Conservation (phyloP, 2,113 vertebrate species). For the Carassius auratus region DNA sequence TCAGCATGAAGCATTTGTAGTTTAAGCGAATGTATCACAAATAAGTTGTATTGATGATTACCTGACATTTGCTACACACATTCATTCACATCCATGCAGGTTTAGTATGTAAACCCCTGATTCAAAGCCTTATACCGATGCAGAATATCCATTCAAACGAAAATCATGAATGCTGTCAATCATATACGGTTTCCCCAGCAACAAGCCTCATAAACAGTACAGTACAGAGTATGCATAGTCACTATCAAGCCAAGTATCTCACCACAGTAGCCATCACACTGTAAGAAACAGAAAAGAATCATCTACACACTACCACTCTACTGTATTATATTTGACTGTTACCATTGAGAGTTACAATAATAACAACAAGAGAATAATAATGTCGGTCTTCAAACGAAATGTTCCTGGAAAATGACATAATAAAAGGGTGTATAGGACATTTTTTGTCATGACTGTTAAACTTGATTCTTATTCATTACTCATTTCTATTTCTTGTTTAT, state of each 20-base stretch:
- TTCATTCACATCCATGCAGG: slow-evolving; percentile 37
- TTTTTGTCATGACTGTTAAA: background rate
- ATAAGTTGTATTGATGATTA: slow-evolving; percentile 3
- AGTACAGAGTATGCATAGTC: slow-evolving; percentile 75
- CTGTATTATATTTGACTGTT: slow-evolving; percentile 59
- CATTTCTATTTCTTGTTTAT: slow-evolving; percentile 58
- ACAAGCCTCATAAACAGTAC: slow-evolving; percentile 58
- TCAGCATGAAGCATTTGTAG: background rate
- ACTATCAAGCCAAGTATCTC: slow-evolving; percentile 63
- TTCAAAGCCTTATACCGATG: slow-evolving; percentile 38
- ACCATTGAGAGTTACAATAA: slow-evolving; percentile 58
- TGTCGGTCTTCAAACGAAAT: slow-evolving; percentile 27
- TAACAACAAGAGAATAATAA: slow-evolving; percentile 60
- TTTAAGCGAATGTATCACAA: background rate
- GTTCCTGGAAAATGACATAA: background rate
- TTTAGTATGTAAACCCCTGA: slow-evolving; percentile 14
- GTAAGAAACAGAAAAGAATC: slow-evolving; percentile 58
- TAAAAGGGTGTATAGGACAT: background rate
- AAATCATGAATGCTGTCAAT: slow-evolving; percentile 33
- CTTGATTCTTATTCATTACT: slow-evolving; percentile 27
- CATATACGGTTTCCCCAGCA: slow-evolving; percentile 48
- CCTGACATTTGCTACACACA: slow-evolving; percentile 14
- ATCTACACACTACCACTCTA: slow-evolving; percentile 61
- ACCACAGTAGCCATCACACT: slow-evolving; percentile 65
- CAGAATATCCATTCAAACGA: slow-evolving; percentile 26